phyloP scores from a whole-genome alignment of 2,888 invertebrate genomes.

The Heliconius sara region DNA sequence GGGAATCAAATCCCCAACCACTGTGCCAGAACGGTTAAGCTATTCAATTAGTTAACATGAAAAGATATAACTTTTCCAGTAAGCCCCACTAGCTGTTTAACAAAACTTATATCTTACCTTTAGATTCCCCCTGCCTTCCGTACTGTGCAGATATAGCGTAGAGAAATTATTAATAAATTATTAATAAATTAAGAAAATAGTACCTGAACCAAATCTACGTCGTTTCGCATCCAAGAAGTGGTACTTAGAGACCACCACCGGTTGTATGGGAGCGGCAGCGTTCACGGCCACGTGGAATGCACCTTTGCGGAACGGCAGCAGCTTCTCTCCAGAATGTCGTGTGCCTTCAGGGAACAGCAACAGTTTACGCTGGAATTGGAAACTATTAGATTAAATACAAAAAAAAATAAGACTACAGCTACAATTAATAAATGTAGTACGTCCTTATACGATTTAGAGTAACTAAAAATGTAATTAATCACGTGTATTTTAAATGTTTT shows the following conservation, averaged over 20 bases:
- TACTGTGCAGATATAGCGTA: too few species aligned
- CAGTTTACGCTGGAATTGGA: conserved; percentile 86
- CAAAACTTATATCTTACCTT: too few species aligned
- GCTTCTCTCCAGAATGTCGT: conserved; percentile 88
- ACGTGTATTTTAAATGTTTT: neutral
- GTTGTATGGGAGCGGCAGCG: conserved; percentile 93
- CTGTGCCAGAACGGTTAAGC: too few species aligned
- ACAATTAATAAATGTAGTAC: neutral
- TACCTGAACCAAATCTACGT: conserved; percentile 87
- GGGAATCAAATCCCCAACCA: too few species aligned
- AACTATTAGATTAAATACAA: neutral
- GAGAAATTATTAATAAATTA: too few species aligned
- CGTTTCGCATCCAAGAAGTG: conserved; percentile 86
- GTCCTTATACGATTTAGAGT: neutral
- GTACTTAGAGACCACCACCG: conserved; percentile 94
- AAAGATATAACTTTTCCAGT: too few species aligned
- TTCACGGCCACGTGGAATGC: conserved; percentile 96
- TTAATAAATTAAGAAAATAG: too few species aligned
- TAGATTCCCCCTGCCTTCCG: too few species aligned
- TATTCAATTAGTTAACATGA: too few species aligned
- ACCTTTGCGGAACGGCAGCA: conserved; percentile 97
- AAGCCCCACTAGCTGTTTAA: too few species aligned
- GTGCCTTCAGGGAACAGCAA: conserved; percentile 98
- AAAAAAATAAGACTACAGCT: too few species aligned
- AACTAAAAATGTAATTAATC: neutral